Conservation (phyloP, 1,140 invertebrate genomes). For the Doryteuthis pealeii region DNA sequence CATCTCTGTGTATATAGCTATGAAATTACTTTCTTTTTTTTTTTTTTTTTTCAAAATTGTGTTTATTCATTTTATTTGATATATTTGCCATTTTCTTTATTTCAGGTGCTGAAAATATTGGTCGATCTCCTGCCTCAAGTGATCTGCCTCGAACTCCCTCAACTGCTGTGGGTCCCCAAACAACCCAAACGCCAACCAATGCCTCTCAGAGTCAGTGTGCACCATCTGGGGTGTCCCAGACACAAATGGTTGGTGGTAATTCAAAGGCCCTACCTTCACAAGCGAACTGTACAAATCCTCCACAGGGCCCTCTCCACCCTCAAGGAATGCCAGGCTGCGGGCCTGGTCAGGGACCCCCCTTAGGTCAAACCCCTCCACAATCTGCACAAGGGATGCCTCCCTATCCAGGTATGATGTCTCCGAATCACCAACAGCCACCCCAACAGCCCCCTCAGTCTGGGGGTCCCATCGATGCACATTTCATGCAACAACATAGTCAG, state of each 20-base stretch:
- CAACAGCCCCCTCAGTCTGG: constrained; percentile 16
- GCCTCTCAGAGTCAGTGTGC: constrained; percentile 1
- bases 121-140: constrained; percentile 4
- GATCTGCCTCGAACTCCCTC: background rate
- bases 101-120: constrained; percentile 13
- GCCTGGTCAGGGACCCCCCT: background rate
- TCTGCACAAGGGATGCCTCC: background rate
- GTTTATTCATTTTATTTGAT: too few species aligned
- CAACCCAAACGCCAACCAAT: background rate
- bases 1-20: too few species aligned
- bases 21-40: too few species aligned
- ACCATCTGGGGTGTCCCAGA: background rate
- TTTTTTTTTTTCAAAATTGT: too few species aligned
- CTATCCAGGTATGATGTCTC: background rate
- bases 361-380: constrained; percentile 1
- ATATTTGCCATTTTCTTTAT: background rate
- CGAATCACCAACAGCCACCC: background rate
- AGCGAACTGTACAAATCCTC: background rate
- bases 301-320: background rate
- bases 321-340: background rate
- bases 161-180: background rate
- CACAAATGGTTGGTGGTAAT: background rate
- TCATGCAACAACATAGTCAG: constrained; percentile 90
- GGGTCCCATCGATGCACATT: constrained; percentile 32
- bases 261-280: background rate